Evolutionary conservation across 2,797 vertebrate genomes (phyloP).

Genomic region (Octomys mimax): DNA sequence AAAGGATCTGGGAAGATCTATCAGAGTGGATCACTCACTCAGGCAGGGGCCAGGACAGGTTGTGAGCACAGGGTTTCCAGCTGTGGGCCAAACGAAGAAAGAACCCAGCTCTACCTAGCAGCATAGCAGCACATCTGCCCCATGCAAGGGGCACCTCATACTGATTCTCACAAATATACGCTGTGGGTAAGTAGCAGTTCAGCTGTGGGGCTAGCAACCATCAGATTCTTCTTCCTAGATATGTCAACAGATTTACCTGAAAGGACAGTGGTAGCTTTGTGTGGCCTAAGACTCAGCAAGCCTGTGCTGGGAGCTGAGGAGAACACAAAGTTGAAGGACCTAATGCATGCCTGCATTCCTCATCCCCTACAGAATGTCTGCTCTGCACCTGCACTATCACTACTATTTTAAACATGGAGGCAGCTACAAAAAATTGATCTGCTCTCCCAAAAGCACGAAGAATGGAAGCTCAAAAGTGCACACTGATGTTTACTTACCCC

Average conservation of each 20-base stretch:
- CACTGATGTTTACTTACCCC: not conserved
- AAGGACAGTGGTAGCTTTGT: not conserved
- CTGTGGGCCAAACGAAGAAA: not conserved
- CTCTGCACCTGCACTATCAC: not conserved
- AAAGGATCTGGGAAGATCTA: not conserved
- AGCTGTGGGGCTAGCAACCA: not conserved
- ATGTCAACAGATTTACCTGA: not conserved
- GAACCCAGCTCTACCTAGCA: not conserved
- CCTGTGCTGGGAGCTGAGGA: not conserved
- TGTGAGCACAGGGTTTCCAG: not conserved
- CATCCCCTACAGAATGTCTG: not conserved
- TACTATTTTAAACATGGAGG: not conserved
- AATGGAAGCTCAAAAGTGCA: not conserved
- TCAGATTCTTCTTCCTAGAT: not conserved
- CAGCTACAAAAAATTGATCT: not conserved
- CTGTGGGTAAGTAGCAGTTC: not conserved
- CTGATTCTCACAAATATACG: not conserved
- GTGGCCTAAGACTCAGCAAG: not conserved
- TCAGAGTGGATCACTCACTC: not conserved
- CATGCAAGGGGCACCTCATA: not conserved
- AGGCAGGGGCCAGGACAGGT: not conserved
- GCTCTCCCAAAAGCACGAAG: not conserved
- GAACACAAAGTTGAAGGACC: not conserved
- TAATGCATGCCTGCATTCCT: not conserved
- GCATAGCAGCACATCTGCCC: not conserved